phyloP scores from a whole-genome alignment of 2,113 vertebrate species.

The Poecile atricapillus region DNA sequence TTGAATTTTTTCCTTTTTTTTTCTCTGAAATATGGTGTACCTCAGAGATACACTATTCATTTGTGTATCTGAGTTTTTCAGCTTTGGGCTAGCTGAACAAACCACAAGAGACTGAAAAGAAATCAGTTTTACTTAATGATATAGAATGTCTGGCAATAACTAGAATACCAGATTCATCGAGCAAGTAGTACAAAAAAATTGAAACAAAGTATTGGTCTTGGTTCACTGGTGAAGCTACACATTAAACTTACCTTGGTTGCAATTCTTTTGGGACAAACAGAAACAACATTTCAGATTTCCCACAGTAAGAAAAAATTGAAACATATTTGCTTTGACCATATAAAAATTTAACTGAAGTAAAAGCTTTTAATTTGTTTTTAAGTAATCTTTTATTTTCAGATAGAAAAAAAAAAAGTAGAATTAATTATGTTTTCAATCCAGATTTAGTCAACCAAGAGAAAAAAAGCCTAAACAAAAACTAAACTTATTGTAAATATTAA shows the following conservation, averaged over 20 bases:
- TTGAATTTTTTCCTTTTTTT: not conserved
- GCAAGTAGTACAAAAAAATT: not conserved
- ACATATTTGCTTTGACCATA: not conserved
- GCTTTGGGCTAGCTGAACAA: not conserved
- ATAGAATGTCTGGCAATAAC: not conserved
- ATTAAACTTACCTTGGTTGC: not conserved
- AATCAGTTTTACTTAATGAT: not conserved
- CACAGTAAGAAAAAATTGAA: not conserved
- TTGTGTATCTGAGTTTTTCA: not conserved
- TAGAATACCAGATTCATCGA: not conserved
- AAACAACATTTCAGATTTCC: not conserved
- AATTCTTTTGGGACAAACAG: not conserved
- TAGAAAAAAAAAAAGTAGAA: not conserved
- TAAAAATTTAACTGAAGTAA: not conserved
- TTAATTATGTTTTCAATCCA: not conserved
- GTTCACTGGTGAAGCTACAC: not conserved
- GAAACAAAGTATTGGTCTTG: not conserved
- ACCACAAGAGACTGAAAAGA: not conserved
- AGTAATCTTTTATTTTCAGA: not conserved
- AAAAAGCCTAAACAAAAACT: not conserved
- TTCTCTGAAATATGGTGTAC: not conserved
- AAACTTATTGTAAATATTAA: not conserved
- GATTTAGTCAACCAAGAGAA: not conserved
- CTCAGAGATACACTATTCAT: not conserved
- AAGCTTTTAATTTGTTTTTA: not conserved